phyloP scores from a whole-genome alignment of 2,797 vertebrate genomes.

The Eidolon dupreanum region DNA sequence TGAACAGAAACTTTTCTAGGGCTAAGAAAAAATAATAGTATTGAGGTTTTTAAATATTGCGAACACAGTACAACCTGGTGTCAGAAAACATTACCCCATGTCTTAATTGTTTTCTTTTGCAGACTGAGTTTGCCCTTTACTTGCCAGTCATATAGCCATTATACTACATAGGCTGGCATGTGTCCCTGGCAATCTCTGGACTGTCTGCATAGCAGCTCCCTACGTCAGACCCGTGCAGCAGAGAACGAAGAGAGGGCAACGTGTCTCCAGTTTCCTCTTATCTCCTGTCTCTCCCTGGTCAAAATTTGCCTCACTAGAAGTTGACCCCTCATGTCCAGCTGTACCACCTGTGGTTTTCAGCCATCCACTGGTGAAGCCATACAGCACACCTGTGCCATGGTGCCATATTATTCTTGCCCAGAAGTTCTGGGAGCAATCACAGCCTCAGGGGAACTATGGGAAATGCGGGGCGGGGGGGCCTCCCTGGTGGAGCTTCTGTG shows the following conservation, averaged over 20 bases:
- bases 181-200: background rate
- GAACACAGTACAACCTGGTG: background rate
- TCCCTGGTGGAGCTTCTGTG: too few species aligned
- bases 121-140: background rate
- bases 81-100: background rate
- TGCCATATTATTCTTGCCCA: too few species aligned
- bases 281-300: background rate
- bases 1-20: background rate
- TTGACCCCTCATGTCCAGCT: background rate
- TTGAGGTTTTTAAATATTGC: background rate
- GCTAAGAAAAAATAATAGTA: background rate
- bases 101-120: background rate
- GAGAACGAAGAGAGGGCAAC: background rate
- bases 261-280: background rate
- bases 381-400: too few species aligned
- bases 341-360: background rate
- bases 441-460: background rate
- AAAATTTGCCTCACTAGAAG: background rate
- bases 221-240: background rate
- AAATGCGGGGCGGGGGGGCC: too few species aligned
- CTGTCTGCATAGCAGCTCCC: background rate
- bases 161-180: background rate
- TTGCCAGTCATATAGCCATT: background rate
- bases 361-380: accelerated
- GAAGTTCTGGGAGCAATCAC: background rate